Evolutionary conservation across 2,113 vertebrate species (phyloP).

Genomic region (Oreamnos americanus): DNA sequence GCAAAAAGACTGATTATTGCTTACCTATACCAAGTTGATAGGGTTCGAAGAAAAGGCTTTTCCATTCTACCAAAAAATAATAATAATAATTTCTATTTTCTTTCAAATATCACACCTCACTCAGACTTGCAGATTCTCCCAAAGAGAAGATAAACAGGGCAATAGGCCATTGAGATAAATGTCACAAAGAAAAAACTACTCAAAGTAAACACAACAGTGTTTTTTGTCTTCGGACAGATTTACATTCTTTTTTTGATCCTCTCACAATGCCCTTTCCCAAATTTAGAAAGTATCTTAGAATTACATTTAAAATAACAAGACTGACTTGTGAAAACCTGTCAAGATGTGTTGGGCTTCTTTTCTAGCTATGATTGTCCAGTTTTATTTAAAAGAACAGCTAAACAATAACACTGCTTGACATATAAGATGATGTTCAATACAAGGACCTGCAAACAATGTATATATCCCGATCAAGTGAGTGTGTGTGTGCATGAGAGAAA

Average conservation of each 20-base stretch:
- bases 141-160: background rate
- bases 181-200: background rate
- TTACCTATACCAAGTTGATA: background rate
- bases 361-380: background rate
- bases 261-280: background rate
- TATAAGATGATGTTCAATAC: background rate
- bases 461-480: background rate
- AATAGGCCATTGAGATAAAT: background rate
- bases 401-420: background rate
- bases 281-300: slow-evolving; percentile 37
- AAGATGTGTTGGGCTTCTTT: background rate
- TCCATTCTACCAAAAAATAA: background rate
- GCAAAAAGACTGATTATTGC: background rate
- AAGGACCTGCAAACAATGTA: background rate
- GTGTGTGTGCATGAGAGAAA: background rate
- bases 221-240: background rate
- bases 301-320: background rate
- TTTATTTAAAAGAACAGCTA: slow-evolving; percentile 44
- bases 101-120: slow-evolving; percentile 19
- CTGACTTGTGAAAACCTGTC: slow-evolving; percentile 5
- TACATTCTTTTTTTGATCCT: background rate
- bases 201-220: background rate
- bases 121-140: slow-evolving; percentile 13
- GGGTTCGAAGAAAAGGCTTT: background rate
- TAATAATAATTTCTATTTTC: background rate